Conservation (phyloP, 2,113 vertebrate species). For the Cynocephalus volans region DNA sequence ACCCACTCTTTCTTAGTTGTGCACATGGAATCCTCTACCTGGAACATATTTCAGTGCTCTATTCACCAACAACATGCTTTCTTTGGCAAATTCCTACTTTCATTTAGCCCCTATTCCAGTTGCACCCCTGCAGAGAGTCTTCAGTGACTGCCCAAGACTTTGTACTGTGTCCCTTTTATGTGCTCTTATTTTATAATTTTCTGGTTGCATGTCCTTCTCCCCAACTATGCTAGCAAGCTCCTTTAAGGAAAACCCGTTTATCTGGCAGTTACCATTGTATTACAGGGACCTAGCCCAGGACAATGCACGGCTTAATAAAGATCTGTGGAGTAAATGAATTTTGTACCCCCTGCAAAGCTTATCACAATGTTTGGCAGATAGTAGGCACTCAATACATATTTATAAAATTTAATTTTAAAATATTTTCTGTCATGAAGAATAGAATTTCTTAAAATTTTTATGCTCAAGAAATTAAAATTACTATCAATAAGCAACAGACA, state of each 20-base stretch:
- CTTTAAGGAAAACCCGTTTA: background rate
- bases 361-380: background rate
- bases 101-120: background rate
- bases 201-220: background rate
- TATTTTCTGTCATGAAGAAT: background rate
- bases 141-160: background rate
- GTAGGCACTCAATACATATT: background rate
- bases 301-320: background rate
- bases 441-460: background rate
- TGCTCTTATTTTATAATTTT: background rate
- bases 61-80: background rate
- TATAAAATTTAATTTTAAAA: conserved; percentile 39
- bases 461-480: background rate
- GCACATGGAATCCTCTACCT: background rate
- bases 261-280: background rate
- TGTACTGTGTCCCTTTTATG: background rate
- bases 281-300: background rate
- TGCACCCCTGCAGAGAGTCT: background rate
- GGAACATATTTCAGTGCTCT: background rate
- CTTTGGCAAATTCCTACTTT: background rate
- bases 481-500: conserved; percentile 8
- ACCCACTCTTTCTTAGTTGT: background rate
- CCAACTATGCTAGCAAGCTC: background rate
- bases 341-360: background rate
- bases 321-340: background rate